Base-by-base conservation (phyloP, 1,140 invertebrate genomes). In the Conopomorpha cramerella region DNA sequence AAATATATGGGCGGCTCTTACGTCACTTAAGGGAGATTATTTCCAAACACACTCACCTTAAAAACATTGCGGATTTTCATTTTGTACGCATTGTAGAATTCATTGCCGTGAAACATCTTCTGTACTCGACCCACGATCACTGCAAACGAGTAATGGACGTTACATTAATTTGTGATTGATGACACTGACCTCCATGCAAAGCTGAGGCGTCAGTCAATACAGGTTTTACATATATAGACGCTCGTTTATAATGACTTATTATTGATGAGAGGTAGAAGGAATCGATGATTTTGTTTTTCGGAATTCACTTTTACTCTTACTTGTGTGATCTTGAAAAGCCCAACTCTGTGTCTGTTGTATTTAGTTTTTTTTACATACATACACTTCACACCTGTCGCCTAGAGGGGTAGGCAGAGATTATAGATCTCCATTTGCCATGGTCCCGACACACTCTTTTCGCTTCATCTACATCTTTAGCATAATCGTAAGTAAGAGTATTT, bases 41-140 rank as follows among this genome's bases (percentile, higher is more conserved):
- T n/a, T n/a, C n/a, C n/a, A n/a, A 36, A 43, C 38, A 29, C 39
- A 64, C 72, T 73, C 48, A 88, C 87, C 81, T 91, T 92, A 55
- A 89, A 91, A 39, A 85, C 80, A 61, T 86, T 88, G 51, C 87
- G 86, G 39, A 91, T 85, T 67, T 87, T 84, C 43, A 91, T 83
- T 81, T 88, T 90, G 67, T 90, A 91, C 7, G 81, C 77, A 62
- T 77, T 45, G 78, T 79, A 39, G 70, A 62, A 42, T 67, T 68
- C 49, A 46, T 56, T 52, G 68, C 76, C 47, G 58, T 64, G 58
- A 73, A 86, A 81, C 46, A 79, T 63, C 57, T 81, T 78, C 39
- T 81, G 62, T 33, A 90, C 84, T 51, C 83, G 81, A 18, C 87
- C 83, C 19, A 90, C 79, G 40, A 89, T 86, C 41, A 90, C 89